Base-by-base conservation (phyloP, 2,888 invertebrate species). In the Seira musarum region DNA sequence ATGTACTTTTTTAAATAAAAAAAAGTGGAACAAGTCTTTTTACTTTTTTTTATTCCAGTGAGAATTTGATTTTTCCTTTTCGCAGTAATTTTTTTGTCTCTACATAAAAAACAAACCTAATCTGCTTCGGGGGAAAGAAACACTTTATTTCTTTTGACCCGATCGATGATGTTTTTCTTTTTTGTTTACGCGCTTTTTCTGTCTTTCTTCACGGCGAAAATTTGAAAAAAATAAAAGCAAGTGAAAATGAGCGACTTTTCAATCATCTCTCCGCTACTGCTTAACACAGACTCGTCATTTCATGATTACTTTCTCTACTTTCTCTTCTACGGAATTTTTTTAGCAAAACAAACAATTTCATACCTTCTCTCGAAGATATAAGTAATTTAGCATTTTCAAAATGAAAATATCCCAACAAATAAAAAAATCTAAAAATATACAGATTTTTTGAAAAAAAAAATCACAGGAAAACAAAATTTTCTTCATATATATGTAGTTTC, bases 101-200 rank as follows among this genome's bases (percentile, higher is more conserved):
- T 72, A 70, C 70, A 64, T 57, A 71, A n/a, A n/a, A 70, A 71
- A 71, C 60, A 80, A 74, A 74, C 69, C 73, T 80, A 73, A 80
- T 80, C 79, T 67, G 61, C 73, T 80, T 73, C 64, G 64, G 69
- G 67, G 79, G 46, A 80, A 67, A 64, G 69, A 73, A 80, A 80
- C 79, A 73, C 73, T 74, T 80, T 72, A 80, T 80, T n/a, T 80
- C 73, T 72, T 80, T 69, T 80, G 79, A 80, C 79, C 79, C 79
- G 64, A 68, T 60, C 60, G 25, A 49, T 64, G 53, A 70, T 64
- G 46, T 40, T 40, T n/a, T n/a, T 40, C 40, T 40, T 40, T 40
- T 6, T 40, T 8, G 40, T 8, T 40, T 40, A 6, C 40, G 13
- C 40, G 13, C 6, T 40, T 40, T 40, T 13, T 6, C 6, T 40